A percentile compares a stretch with the other conserved stretches of the same genome.
phyloP scores from a whole-genome alignment of 2,888 invertebrate genomes.

The Gastracanthus pulcherrimus region DNA sequence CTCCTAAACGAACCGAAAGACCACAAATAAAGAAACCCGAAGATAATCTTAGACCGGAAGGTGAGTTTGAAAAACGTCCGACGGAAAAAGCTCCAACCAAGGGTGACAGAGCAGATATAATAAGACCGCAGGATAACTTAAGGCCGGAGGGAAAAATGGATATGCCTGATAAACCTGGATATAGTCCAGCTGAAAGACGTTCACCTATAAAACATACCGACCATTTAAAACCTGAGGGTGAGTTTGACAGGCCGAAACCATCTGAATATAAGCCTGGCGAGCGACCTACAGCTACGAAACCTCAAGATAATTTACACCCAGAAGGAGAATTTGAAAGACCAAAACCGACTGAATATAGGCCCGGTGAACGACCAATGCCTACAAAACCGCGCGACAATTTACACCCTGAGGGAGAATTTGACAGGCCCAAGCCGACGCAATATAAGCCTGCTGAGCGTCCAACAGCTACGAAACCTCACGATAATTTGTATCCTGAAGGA shows the following conservation, averaged over 20 bases:
- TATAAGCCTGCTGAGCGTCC: conserved; percentile 73
- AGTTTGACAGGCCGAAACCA: conserved; percentile 66
- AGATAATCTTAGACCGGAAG: conserved; percentile 76
- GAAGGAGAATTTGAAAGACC: conserved; percentile 79
- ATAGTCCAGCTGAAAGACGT: conserved; percentile 78
- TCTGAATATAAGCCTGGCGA: conserved; percentile 77
- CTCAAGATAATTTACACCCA: conserved; percentile 79
- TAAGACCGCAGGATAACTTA: conserved; percentile 79
- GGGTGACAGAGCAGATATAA: conserved; percentile 70
- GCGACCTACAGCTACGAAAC: conserved; percentile 75
- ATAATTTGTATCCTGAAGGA: conserved; percentile 77
- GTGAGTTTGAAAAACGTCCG: conserved; percentile 81
- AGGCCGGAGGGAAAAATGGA: conserved; percentile 67
- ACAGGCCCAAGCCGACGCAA: conserved; percentile 76
- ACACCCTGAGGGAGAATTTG: conserved; percentile 73
- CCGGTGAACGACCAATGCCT: conserved; percentile 76
- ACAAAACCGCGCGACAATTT: conserved; percentile 80
- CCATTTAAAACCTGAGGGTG: conserved; percentile 79
- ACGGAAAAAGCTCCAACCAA: conserved; percentile 63
- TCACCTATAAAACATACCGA: conserved; percentile 80
- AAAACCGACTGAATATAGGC: conserved; percentile 60
- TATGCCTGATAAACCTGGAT: conserved; percentile 63
- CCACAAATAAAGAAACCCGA: conserved; percentile 63
- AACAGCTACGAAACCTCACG: conserved; percentile 63
- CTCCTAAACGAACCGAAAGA: conserved; percentile 74